phyloP scores from a whole-genome alignment of 2,797 vertebrate species.

The Iguana delicatissima region DNA sequence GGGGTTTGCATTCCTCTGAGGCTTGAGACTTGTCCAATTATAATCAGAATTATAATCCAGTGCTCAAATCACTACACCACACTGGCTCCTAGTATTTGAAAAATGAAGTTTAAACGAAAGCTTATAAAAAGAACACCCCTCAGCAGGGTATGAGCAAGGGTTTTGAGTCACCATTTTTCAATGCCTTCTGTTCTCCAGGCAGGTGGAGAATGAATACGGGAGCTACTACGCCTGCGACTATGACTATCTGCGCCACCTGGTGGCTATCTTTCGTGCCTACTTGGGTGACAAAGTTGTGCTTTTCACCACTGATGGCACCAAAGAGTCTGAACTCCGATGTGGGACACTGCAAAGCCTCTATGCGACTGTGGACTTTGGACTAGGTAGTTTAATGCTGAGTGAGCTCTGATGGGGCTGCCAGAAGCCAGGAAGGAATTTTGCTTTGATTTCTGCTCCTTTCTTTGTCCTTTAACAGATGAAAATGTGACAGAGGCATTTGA shows the following conservation, averaged over 20 bases:
- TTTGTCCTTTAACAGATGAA: constrained; percentile 78
- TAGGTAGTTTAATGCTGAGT: constrained; percentile 79
- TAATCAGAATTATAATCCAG: too few relatives aligned
- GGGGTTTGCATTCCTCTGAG: too few relatives aligned
- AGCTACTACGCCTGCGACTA: constrained; percentile 93
- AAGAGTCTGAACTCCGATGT: constrained; percentile 85
- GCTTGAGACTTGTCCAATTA: too few relatives aligned
- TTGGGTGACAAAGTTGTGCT: constrained; percentile 88
- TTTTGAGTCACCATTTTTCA: constrained; percentile 21
- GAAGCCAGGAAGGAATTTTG: background rate
- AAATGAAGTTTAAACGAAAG: background rate
- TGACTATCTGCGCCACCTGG: constrained; percentile 89
- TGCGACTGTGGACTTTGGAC: constrained; percentile 93
- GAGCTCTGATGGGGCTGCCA: background rate
- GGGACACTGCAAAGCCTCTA: constrained; percentile 91
- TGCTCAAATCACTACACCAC: too few relatives aligned
- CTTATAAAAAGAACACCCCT: background rate
- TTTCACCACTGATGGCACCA: constrained; percentile 92
- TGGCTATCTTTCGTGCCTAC: constrained; percentile 83
- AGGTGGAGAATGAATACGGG: constrained; percentile 99
- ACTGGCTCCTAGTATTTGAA: background rate
- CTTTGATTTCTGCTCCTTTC: constrained; percentile 29
- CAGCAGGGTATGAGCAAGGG: background rate
- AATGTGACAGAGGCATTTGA: constrained; percentile 86
- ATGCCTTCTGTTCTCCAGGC: constrained; percentile 1